Percentiles rank a stretch among this genome's conserved stretches.
phyloP scores from a whole-genome alignment of 2,888 invertebrate species.

The Invenusta paracnida region DNA sequence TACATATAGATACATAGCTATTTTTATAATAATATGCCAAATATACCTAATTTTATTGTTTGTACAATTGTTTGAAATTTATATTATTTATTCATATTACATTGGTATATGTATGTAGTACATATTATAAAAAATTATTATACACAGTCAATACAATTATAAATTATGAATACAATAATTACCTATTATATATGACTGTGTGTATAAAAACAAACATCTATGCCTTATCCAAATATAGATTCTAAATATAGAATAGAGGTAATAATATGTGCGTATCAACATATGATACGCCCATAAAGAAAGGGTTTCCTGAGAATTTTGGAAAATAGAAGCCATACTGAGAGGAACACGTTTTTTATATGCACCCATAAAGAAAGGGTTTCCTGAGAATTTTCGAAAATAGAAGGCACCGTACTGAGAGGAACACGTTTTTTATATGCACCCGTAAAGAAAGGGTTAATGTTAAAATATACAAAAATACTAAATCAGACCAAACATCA shows the following conservation, averaged over 20 bases:
- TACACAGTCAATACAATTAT: not conserved
- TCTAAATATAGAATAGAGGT: not conserved
- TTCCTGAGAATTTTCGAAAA: not conserved
- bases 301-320: not conserved
- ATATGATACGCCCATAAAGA: not conserved
- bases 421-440: not conserved
- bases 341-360: not conserved
- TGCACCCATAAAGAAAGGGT: not conserved
- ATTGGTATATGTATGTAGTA: not conserved
- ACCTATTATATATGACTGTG: not conserved
- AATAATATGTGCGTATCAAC: no score
- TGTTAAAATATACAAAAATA: no score
- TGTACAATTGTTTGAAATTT: not conserved
- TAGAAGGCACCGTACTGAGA: not conserved
- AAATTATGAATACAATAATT: not conserved
- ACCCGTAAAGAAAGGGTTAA: not conserved
- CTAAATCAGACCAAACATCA: no score
- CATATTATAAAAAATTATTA: not conserved
- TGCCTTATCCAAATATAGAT: not conserved
- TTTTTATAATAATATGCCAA: not conserved
- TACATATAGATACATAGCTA: not conserved
- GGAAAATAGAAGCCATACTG: not conserved
- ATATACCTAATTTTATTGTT: not conserved
- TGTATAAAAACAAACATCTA: not conserved
- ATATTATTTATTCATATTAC: not conserved